Percentiles rank a stretch among this genome's conserved stretches.
These are phyloP conservation scores for Lasioglossum figueresi DNA, from an alignment of 2,888 invertebrate genomes.

Conservation along the genomic window DNA sequence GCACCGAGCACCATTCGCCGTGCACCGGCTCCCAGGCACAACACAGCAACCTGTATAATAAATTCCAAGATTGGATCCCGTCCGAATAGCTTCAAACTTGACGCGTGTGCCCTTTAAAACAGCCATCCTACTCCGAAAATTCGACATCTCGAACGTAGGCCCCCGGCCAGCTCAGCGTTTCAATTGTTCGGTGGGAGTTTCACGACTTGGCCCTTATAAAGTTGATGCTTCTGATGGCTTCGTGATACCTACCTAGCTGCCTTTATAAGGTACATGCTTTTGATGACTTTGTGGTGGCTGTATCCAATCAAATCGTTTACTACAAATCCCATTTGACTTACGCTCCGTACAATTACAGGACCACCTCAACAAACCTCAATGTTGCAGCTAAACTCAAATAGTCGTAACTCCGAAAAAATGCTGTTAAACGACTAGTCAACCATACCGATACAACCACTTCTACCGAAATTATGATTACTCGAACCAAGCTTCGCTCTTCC, in stretches of 20 bases:
- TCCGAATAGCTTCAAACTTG: background rate
- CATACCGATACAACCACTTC: background rate
- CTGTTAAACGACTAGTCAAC: background rate
- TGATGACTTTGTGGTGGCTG: background rate
- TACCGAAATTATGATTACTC: background rate
- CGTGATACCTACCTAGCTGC: background rate
- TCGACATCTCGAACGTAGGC: background rate
- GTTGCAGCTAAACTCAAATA: background rate
- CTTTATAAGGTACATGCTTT: background rate
- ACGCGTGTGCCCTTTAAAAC: background rate
- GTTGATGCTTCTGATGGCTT: background rate
- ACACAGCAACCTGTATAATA: background rate
- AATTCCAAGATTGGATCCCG: constrained; percentile 6
- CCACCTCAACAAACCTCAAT: background rate
- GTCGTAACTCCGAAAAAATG: background rate
- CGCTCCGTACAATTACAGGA: background rate
- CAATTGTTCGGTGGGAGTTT: background rate
- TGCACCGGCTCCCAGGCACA: background rate
- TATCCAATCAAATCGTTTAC: background rate
- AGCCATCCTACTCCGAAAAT: background rate
- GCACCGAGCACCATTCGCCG: background rate
- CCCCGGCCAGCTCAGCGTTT: background rate
- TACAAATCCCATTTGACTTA: background rate
- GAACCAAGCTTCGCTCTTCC: background rate
- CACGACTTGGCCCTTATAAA: background rate